Base-by-base conservation (phyloP, 2,888 invertebrate species). In the Tortrix viridana region DNA sequence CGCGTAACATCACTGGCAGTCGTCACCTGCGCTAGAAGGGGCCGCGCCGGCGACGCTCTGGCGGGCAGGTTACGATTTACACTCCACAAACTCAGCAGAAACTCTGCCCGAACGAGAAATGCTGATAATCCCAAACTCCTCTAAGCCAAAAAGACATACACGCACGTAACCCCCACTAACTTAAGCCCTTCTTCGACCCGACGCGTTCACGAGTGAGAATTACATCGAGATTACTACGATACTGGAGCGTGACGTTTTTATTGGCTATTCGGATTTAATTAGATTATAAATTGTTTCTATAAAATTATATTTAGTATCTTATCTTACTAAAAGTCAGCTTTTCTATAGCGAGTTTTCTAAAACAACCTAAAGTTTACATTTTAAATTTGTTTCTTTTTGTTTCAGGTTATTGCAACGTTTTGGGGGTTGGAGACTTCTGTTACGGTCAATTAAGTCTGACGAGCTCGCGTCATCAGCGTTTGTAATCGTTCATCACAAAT, bases 51-150 rank as follows among this genome's bases (percentile, higher is more conserved):
- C 92, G 92, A 81, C 92, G 84, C 85, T 77, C 74, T 81, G 92
- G 80, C 92, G 92, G 91, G 90, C 92, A 92, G 92, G 92, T 92
- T 92, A 90, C 90, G 92, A 92, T 92, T 92, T 92, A 92, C 92
- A 89, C 91, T 84, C 91, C 81, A 88, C 89, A 80, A 83, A 86
- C 86, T 92, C 92, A 92, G 92, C 92, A 89, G 85, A 92, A 89
- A 88, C 82, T 84, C 81, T 80, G 82, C 82, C 81, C 84, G 82
- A 73, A 82, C 82, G 83, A 85, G 87, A 89, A 89, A 80, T 82
- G 90, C 91, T 91, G 91, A 90, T 90, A 90, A 89, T 89, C 90
- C 89, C 85, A 80, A 87, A 85, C 80, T 79, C 78, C 73, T 79
- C 53, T 57, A 43, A 43, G 20, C 57, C 63, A 53, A 37, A 63